A percentile compares a stretch with the other conserved stretches of the same genome.
Conservation (phyloP, 2,797 vertebrate genomes). For the Neopelma chrysocephalum region DNA sequence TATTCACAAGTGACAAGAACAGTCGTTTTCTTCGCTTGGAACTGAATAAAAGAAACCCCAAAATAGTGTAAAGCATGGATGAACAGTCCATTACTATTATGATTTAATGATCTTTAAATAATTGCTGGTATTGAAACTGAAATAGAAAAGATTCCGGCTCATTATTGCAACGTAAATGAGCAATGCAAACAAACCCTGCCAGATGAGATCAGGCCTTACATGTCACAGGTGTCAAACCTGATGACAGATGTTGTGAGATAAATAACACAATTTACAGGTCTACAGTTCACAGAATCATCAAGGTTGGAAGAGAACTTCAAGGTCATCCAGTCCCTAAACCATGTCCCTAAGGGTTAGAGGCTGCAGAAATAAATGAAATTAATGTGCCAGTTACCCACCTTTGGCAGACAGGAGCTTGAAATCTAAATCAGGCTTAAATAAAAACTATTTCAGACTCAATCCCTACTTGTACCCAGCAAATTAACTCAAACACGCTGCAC, state of each 20-base stretch:
- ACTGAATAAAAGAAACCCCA: neutral
- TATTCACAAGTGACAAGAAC: neutral
- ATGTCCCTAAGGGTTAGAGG: neutral
- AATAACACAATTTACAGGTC: neutral
- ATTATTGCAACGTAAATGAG: neutral
- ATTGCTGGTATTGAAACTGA: neutral
- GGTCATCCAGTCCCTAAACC: neutral
- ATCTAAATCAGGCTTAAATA: neutral
- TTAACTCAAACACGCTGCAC: neutral
- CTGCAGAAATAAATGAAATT: neutral
- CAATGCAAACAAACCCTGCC: neutral
- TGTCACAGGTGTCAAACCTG: neutral
- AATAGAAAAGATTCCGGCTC: neutral
- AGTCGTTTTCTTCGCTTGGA: neutral
- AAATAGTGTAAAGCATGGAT: neutral
- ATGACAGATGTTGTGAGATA: neutral
- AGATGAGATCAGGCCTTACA: neutral
- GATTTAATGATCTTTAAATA: neutral
- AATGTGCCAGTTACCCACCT: neutral
- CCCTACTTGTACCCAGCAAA: neutral
- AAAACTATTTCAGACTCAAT: neutral
- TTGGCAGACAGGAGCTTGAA: neutral
- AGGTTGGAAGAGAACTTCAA: neutral
- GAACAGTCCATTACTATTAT: neutral
- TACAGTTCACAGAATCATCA: neutral